Conservation (phyloP, 2,888 invertebrate species). For the Torymus texanus region DNA sequence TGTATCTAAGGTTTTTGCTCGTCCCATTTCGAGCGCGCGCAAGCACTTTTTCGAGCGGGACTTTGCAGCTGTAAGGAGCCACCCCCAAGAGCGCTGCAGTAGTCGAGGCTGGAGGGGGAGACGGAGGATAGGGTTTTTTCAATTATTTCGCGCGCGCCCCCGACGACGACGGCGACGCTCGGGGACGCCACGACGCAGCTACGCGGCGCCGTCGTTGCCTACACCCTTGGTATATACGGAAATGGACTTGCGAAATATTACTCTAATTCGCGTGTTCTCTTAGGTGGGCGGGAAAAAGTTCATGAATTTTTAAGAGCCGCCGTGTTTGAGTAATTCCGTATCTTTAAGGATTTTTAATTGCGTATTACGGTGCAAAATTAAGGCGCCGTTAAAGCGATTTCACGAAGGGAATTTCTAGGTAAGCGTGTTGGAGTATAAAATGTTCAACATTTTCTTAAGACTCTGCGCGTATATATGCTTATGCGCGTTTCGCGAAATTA, state of each 20-base stretch:
- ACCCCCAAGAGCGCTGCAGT: not conserved
- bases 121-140: constrained; percentile 28
- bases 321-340: constrained; percentile 21
- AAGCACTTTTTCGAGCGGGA: constrained; percentile 49
- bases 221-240: constrained; percentile 14
- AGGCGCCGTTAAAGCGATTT: not conserved
- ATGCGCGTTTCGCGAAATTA: too few relatives aligned
- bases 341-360: constrained; percentile 34
- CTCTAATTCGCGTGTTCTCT: constrained; percentile 29
- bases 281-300: constrained; percentile 10
- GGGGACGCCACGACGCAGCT: too few relatives aligned
- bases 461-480: too few relatives aligned
- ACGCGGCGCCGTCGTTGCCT: not conserved
- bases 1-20: constrained; percentile 46
- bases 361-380: constrained; percentile 6
- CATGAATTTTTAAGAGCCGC: constrained; percentile 37
- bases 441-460: too few relatives aligned
- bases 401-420: too few relatives aligned
- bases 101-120: not conserved
- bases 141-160: constrained; percentile 50
- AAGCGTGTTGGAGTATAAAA: too few relatives aligned
- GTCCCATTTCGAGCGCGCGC: constrained; percentile 43
- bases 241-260: constrained; percentile 49
- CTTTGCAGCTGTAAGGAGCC: constrained; percentile 12
- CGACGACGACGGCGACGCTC: not conserved